Base-by-base conservation (phyloP, 1,140 invertebrate genomes). In the Lordiphosa stackelbergi region DNA sequence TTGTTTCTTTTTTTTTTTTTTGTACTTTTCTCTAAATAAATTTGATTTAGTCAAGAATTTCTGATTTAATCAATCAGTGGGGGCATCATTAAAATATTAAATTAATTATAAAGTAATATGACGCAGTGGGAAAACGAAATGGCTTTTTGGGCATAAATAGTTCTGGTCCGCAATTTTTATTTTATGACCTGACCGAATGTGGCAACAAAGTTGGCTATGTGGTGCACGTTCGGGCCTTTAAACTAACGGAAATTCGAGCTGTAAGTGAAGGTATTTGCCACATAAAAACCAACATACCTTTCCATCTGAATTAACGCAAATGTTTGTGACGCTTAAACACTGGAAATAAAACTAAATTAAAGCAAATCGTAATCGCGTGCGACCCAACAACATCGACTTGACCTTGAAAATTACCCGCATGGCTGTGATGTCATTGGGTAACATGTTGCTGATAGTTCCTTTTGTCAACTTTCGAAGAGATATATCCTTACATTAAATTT, bases 171-270 rank as follows among this genome's bases (percentile, higher is more conserved):
- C 19, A 64, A 41, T 49, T 64, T 60, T 64, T 64, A 54, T 64
- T 64, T 64, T 64, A 64, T 54, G 61, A 54, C 60, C 24, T 28
- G 24, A 0, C 24, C 24, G 24, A 28, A 28, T 28, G 6, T 41
- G 13, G 9, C 48, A 36, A 64, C 22, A 53, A 43, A 48, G 31
- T 46, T 71, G 48, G 22, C 28, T 43, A 31, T 41, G 13, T 53
- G 31, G 19, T 34, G 63, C 77, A 81, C 75, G 75, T 83, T 63
- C 71, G 19, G 59, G 59, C 68, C n/a, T 83, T 81, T 81, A 79
- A 83, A 69, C 71, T 83, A 72, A 77, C 68, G 68, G 56, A 71
- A 77, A 62, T 69, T 58, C 63, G 56, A 74, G 66, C 70, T 74
- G 54, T 71, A 70, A 79, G 70, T 63, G 60, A 2, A 16, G 57